Percentiles rank a stretch among this genome's conserved stretches.
phyloP scores from a whole-genome alignment of 2,797 vertebrate species.

The Typhlichthys subterraneus region DNA sequence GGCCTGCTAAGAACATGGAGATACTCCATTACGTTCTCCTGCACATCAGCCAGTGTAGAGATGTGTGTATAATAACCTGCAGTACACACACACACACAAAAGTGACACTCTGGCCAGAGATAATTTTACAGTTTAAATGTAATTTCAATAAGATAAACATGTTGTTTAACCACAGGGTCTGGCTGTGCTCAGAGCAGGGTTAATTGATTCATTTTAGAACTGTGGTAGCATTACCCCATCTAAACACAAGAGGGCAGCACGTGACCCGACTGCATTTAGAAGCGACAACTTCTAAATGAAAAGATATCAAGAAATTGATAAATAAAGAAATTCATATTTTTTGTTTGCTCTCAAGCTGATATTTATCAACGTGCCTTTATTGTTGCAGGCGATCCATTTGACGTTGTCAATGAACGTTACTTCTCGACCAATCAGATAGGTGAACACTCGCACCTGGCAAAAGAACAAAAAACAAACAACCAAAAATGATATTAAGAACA shows the following conservation, averaged over 20 bases:
- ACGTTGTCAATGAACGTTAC: slow-evolving; percentile 90
- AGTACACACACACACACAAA: slow-evolving; percentile 15
- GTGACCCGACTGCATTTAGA: slow-evolving; percentile 11
- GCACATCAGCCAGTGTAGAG: slow-evolving; percentile 93
- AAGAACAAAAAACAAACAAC: neutral
- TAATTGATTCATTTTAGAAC: slow-evolving; percentile 48
- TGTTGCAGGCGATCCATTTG: slow-evolving; percentile 97
- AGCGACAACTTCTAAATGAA: too few relatives aligned
- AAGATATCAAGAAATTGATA: too few relatives aligned
- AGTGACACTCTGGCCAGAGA: neutral
- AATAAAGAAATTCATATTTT: too few relatives aligned
- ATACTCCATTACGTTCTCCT: slow-evolving; percentile 98
- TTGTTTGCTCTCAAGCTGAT: too few relatives aligned
- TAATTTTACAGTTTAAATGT: slow-evolving; percentile 48
- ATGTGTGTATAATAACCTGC: slow-evolving; percentile 96
- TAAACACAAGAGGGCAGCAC: slow-evolving; percentile 64
- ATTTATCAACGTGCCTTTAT: slow-evolving; percentile 82
- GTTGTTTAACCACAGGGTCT: slow-evolving; percentile 47
- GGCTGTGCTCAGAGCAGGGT: slow-evolving; percentile 32
- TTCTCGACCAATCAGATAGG: slow-evolving; percentile 94
- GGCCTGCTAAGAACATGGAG: slow-evolving; percentile 95
- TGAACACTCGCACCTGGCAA: slow-evolving; percentile 91
- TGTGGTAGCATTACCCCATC: slow-evolving; percentile 33
- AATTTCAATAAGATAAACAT: slow-evolving; percentile 36
- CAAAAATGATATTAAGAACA: neutral